Base-by-base conservation (phyloP, 2,888 invertebrate species). In the Nemapogon koenigi region DNA sequence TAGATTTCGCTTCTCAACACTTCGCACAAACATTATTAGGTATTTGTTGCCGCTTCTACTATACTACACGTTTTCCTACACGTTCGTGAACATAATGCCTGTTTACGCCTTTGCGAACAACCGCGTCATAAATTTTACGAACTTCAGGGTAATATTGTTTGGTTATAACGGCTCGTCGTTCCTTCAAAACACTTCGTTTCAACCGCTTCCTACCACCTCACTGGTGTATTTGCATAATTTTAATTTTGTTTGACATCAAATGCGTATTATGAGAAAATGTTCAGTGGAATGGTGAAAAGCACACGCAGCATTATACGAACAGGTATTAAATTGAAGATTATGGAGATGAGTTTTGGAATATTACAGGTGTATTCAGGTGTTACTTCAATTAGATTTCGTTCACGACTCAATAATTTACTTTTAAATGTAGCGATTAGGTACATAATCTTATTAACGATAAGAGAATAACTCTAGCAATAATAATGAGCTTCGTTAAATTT, bases 51-150 rank as follows among this genome's bases (percentile, higher is more conserved):
- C n/a, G n/a, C n/a, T n/a, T n/a, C n/a, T n/a, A n/a, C n/a, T n/a
- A n/a, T n/a, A n/a, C n/a, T n/a, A n/a, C n/a, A n/a, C n/a, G n/a
- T n/a, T n/a, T n/a, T n/a, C n/a, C 22, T 22, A 22, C 8, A 6
- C 8, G 8, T 22, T 8, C 22, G 8, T 22, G 6, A 22, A 49
- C 48, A 52, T 48, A 48, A 48, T 41, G 47, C 49, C 53, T 56
- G 62, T 67, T 69, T 64, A 68, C 59, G 57, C 57, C 60, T 57
- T 57, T 46, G 49, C 54, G 55, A 62, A 70, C 66, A 71, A 72
- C 63, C 62, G 56, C 59, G 52, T 62, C 64, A 59, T 71, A 69
- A 68, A 70, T 64, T 71, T 70, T 64, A 66, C 62, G 63, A 62
- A 66, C 62, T 59, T 56, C 41, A 48, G 41, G 53, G 63, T 65